Conservation (phyloP, 1,140 invertebrate genomes). For the Copidosoma floridanum region DNA sequence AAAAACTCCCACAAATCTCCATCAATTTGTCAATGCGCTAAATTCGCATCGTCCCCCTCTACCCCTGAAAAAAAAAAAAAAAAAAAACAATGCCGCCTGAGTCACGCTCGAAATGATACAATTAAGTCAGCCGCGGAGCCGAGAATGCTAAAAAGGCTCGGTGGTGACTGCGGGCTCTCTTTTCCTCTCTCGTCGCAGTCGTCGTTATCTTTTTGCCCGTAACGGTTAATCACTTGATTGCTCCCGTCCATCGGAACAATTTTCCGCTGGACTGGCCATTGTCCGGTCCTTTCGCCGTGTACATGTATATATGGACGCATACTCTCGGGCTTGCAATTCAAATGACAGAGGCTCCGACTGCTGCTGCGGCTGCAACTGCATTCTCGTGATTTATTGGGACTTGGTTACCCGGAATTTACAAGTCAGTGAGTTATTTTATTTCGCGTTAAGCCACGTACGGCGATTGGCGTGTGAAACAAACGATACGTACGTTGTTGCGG, state of each 20-base stretch:
- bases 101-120: conserved; percentile 42
- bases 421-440: no score
- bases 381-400: not conserved
- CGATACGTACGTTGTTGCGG: no score
- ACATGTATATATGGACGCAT: no score
- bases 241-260: conserved; percentile 11
- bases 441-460: no score
- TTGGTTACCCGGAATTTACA: no score
- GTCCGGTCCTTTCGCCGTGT: no score
- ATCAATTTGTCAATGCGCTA: not conserved
- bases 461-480: no score
- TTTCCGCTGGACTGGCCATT: not conserved
- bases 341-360: no score
- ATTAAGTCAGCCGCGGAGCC: conserved; percentile 39
- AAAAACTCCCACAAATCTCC: not conserved
- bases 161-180: conserved; percentile 14
- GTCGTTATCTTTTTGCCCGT: not conserved
- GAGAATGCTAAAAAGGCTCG: conserved; percentile 40
- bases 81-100: conserved; percentile 28
- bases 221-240: conserved; percentile 20
- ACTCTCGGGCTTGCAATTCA: no score
- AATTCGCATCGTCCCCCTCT: no score
- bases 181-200: conserved; percentile 15
- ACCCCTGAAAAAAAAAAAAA: conserved; percentile 7
- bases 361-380: not conserved